phyloP scores from a whole-genome alignment of 2,888 invertebrate species.

The Drosophila birchii region DNA sequence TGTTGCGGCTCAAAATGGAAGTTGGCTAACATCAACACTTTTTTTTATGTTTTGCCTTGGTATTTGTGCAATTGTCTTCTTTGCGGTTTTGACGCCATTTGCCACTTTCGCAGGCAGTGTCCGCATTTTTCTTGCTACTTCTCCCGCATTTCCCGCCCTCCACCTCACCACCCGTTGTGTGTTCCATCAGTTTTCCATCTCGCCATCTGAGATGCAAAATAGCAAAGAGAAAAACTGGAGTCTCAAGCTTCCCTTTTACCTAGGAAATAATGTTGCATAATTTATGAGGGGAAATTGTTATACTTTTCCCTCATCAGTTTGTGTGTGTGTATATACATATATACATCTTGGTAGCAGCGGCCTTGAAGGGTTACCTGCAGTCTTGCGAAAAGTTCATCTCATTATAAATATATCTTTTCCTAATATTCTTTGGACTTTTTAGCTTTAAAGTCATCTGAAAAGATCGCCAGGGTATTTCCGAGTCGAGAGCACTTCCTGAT shows the following conservation, averaged over 20 bases:
- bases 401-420: not conserved
- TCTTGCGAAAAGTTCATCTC: not conserved
- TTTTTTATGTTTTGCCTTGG: conserved; percentile 20
- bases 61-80: conserved; percentile 48
- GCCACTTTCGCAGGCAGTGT: conserved; percentile 50
- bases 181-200: conserved; percentile 22
- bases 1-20: conserved; percentile 71
- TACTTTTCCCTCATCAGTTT: conserved; percentile 33
- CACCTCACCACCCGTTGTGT: not conserved
- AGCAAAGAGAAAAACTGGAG: conserved; percentile 13
- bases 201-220: conserved; percentile 27
- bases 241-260: conserved; percentile 51
- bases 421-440: too few relatives aligned
- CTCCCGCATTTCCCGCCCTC: not conserved
- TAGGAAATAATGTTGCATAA: conserved; percentile 79
- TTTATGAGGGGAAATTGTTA: conserved; percentile 76
- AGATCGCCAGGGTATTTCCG: not conserved
- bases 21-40: conserved; percentile 68
- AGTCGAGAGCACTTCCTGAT: not conserved
- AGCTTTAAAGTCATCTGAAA: too few relatives aligned
- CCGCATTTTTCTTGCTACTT: conserved; percentile 42
- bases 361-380: conserved; percentile 31
- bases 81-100: conserved; percentile 44
- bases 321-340: not conserved
- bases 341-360: conserved; percentile 6